Conservation (phyloP, 2,888 invertebrate genomes). For the Acanthosoma haemorrhoidale region DNA sequence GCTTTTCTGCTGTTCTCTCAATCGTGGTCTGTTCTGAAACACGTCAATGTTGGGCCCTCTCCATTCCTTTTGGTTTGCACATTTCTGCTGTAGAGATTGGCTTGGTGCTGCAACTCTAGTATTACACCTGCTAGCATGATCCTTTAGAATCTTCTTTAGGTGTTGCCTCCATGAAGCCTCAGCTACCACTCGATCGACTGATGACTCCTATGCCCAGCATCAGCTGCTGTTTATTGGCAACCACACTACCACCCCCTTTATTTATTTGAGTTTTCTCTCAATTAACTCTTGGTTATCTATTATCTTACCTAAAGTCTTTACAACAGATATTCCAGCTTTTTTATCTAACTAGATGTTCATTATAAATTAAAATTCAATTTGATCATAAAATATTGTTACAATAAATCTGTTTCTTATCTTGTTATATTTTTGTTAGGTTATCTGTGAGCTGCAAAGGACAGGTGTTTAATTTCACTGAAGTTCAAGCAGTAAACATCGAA, state of each 20-base stretch:
- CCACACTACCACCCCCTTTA: background rate
- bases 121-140: no score
- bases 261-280: background rate
- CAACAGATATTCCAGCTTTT: background rate
- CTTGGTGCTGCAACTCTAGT: no score
- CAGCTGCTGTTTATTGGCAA: background rate
- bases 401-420: background rate
- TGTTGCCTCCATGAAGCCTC: no score
- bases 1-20: no score
- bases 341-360: background rate
- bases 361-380: background rate
- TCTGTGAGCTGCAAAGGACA: conserved; percentile 63
- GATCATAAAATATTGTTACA: no score
- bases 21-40: no score
- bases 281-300: background rate
- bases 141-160: no score
- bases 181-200: no score
- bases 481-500: conserved; percentile 80
- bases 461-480: conserved; percentile 79
- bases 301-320: background rate
- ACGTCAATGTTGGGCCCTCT: no score
- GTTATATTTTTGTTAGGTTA: conserved; percentile 48
- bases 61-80: no score
- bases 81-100: no score
- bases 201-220: no score